Conservation (phyloP, 1,140 invertebrate genomes). For the Nomia melanderi region DNA sequence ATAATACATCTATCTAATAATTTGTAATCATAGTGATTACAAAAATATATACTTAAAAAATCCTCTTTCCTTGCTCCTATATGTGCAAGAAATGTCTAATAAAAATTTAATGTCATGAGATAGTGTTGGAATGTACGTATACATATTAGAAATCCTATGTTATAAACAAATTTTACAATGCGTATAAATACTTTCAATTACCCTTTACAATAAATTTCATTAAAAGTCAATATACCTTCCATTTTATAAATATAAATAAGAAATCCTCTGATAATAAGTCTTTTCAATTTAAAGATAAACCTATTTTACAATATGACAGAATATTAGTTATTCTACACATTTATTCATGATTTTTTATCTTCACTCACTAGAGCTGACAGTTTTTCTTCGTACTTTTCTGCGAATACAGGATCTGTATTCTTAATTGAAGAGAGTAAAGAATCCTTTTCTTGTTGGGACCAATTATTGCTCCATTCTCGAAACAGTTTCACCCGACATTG, state of each 20-base stretch:
- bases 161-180: slow-evolving; percentile 12
- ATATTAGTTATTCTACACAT: slow-evolving; percentile 1
- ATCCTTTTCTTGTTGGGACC: slow-evolving; percentile 88
- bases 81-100: background rate
- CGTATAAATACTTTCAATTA: slow-evolving; percentile 5
- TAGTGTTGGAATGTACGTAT: slow-evolving; percentile 24
- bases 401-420: slow-evolving; percentile 87
- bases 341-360: slow-evolving; percentile 46
- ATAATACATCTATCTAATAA: slow-evolving; percentile 23
- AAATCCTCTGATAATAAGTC: slow-evolving; percentile 4
- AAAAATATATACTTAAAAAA: slow-evolving; percentile 18
- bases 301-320: background rate
- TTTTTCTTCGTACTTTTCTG: slow-evolving; percentile 85
- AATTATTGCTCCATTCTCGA: slow-evolving; percentile 91
- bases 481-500: slow-evolving; percentile 94
- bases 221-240: slow-evolving; percentile 3
- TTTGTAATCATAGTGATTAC: slow-evolving; percentile 1
- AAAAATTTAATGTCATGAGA: background rate
- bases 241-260: slow-evolving; percentile 41
- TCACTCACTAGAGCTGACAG: slow-evolving; percentile 65
- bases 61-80: background rate
- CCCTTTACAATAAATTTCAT: background rate
- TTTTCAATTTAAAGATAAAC: background rate
- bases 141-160: background rate
- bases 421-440: slow-evolving; percentile 86